Percentiles rank a stretch among this genome's conserved stretches.
phyloP scores from a whole-genome alignment of 2,797 vertebrate species.

The Oophaga sylvatica region DNA sequence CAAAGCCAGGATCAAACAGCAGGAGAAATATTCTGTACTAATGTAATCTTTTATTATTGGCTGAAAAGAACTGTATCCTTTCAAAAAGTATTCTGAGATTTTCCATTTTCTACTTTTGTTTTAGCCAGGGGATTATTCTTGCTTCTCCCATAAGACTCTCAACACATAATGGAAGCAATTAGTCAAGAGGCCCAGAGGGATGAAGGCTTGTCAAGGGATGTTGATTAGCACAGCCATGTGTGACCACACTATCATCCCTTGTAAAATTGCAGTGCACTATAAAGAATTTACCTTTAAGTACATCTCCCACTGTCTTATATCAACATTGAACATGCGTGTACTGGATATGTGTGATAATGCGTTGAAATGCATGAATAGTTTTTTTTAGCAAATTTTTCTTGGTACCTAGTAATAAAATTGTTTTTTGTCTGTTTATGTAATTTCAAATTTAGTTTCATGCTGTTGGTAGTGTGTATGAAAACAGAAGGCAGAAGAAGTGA shows the following conservation, averaged over 20 bases:
- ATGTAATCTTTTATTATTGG: constrained; percentile 46
- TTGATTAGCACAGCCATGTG: constrained; percentile 70
- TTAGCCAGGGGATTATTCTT: constrained; percentile 63
- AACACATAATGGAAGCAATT: constrained; percentile 70
- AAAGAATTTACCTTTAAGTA: constrained; percentile 54
- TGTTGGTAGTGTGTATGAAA: not conserved
- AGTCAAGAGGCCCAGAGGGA: constrained; percentile 69
- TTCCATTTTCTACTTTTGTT: constrained; percentile 63
- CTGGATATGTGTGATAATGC: not conserved
- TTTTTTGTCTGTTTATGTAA: not conserved
- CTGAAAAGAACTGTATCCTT: constrained; percentile 26
- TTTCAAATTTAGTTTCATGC: not conserved
- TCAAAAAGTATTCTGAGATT: constrained; percentile 57
- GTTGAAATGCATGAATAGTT: not conserved
- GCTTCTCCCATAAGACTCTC: constrained; percentile 60
- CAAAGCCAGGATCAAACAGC: not conserved
- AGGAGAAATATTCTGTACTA: not conserved
- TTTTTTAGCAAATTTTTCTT: not conserved
- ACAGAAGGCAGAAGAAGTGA: too few species aligned
- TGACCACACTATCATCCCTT: constrained; percentile 67
- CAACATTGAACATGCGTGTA: not conserved
- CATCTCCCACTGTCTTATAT: not conserved
- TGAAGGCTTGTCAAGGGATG: constrained; percentile 68
- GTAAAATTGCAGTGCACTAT: constrained; percentile 50
- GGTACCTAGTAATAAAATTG: not conserved